These are phyloP conservation scores for Tapirus indicus DNA, from an alignment of 2,797 vertebrate species.

Conservation along the genomic window DNA sequence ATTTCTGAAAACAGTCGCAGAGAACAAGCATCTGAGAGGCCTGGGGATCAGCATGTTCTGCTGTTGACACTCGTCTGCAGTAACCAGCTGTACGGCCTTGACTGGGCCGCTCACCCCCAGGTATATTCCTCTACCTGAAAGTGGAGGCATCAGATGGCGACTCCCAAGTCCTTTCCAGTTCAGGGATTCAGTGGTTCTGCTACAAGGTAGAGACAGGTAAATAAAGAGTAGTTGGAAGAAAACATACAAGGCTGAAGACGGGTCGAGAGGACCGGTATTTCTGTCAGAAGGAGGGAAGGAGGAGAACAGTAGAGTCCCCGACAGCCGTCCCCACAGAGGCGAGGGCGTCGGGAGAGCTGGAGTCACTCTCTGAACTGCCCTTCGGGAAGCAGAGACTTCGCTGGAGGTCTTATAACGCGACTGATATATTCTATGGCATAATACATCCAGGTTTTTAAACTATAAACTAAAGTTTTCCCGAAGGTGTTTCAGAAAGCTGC, in stretches of 20 bases:
- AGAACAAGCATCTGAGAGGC: not conserved
- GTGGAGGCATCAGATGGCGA: not conserved
- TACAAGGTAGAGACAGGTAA: not conserved
- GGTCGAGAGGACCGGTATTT: not conserved
- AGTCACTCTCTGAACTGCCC: no score
- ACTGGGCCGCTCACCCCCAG: no score
- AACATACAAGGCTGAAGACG: not conserved
- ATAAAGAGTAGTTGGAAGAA: not conserved
- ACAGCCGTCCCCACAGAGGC: not conserved
- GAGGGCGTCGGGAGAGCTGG: fast-evolving
- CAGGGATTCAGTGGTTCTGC: not conserved
- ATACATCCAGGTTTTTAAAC: not conserved
- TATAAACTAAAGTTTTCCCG: not conserved
- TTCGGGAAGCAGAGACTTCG: not conserved
- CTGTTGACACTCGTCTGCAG: not conserved
- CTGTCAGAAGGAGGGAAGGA: not conserved
- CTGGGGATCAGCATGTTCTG: no score
- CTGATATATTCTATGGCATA: not conserved
- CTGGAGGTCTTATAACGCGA: not conserved
- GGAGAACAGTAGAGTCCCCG: no score
- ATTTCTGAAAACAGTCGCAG: not conserved
- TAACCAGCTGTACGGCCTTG: not conserved
- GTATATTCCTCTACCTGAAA: not conserved
- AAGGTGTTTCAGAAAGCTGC: not conserved
- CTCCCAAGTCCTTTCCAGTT: not conserved